Evolutionary conservation across 2,888 invertebrate species (phyloP).

Genomic region (Orthosia gracilis): DNA sequence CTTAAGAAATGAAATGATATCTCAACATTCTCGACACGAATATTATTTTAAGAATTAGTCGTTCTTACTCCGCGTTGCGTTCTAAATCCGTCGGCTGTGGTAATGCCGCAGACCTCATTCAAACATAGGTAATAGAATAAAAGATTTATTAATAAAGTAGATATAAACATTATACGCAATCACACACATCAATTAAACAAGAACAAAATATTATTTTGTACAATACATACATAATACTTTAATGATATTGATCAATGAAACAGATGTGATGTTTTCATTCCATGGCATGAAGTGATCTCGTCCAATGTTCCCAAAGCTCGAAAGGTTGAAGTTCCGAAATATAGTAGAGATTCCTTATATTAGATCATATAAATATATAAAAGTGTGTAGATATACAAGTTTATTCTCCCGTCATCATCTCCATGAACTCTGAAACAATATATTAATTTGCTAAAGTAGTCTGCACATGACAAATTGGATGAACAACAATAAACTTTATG

Average conservation of each 20-base stretch:
- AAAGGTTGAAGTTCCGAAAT: constrained; percentile 86
- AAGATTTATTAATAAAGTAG: constrained; percentile 90
- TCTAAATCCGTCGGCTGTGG: constrained; percentile 61
- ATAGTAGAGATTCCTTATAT: constrained; percentile 83
- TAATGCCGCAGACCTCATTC: constrained; percentile 50
- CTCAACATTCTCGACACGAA: constrained; percentile 72
- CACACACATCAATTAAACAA: constrained; percentile 89
- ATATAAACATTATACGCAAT: constrained; percentile 89
- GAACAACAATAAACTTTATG: constrained; percentile 6
- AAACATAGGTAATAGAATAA: constrained; percentile 84
- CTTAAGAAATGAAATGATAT: constrained; percentile 78
- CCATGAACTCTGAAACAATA: constrained; percentile 97
- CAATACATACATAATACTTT: constrained; percentile 88
- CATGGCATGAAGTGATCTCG: constrained; percentile 75
- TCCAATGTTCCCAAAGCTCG: constrained; percentile 83
- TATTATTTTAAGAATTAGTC: constrained; percentile 75
- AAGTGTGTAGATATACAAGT: constrained; percentile 79
- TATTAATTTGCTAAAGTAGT: constrained; percentile 59
- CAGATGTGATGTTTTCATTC: constrained; percentile 71
- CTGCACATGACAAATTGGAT: constrained; percentile 1
- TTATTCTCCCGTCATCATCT: constrained; percentile 99
- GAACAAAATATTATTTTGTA: constrained; percentile 88
- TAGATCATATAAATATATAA: constrained; percentile 82
- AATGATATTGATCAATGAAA: constrained; percentile 79
- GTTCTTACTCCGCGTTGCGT: constrained; percentile 66